These are phyloP conservation scores for Phoxinus phoxinus DNA, from an alignment of 2,113 vertebrate genomes.

Conservation along the genomic window DNA sequence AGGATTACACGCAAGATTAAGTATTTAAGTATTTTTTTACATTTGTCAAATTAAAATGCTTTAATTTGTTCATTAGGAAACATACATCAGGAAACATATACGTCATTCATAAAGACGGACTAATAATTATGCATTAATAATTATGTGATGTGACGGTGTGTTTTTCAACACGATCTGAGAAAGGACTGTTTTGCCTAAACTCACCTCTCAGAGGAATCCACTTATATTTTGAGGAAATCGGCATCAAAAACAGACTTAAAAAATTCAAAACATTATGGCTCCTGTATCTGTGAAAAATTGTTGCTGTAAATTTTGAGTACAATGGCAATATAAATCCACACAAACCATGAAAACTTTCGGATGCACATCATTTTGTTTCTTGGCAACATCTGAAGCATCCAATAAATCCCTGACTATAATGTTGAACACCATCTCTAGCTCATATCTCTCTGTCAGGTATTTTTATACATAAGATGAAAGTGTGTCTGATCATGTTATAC, in stretches of 20 bases:
- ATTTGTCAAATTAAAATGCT: no score
- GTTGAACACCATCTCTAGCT: not conserved
- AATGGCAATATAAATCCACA: slow-evolving; percentile 71
- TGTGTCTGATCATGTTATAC: not conserved
- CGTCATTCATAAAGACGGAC: not conserved
- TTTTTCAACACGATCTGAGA: no score
- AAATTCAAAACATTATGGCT: slow-evolving; percentile 64
- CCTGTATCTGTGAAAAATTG: slow-evolving; percentile 69
- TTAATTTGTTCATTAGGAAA: not conserved
- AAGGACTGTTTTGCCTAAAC: slow-evolving; percentile 65
- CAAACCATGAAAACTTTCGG: slow-evolving; percentile 73
- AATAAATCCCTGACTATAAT: slow-evolving; percentile 29
- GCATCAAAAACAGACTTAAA: slow-evolving; percentile 65
- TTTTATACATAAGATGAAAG: slow-evolving; percentile 20
- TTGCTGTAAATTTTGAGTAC: slow-evolving; percentile 72
- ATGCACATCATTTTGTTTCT: slow-evolving; percentile 74
- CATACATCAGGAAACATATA: no score
- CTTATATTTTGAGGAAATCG: slow-evolving; percentile 68
- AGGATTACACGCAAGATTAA: not conserved
- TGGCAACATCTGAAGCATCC: slow-evolving; percentile 57
- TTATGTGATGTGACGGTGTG: not conserved
- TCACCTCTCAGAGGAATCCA: slow-evolving; percentile 69
- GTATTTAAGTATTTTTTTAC: no score
- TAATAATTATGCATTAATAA: not conserved
- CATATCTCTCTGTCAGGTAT: not conserved